Base-by-base conservation (phyloP, 2,113 vertebrate genomes). In the Strigops habroptila region DNA sequence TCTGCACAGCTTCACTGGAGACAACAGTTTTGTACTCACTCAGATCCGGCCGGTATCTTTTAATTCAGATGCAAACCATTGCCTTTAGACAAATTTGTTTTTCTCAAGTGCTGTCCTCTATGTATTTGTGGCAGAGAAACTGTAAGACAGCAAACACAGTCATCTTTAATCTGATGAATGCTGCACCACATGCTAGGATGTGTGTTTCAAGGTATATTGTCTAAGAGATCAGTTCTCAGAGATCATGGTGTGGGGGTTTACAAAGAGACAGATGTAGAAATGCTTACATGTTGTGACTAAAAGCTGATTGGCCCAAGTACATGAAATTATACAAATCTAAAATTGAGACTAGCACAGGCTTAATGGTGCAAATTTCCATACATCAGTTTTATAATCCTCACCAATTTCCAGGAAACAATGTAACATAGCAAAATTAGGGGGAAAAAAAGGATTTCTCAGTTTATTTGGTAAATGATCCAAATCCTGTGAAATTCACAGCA, bases 161-260 rank as follows among this genome's bases (percentile, higher is more conserved):
- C 85, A n/a, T 91, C 93, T 94, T 91, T 95, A 59, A 88, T 92
- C 93, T 87, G 77, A 74, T 18, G 31, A 14, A 31, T n/a, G 51
- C 67, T 88, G 70, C 78, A 46, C 63, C 46, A 41, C 79, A 83
- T 73, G 12, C 82, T 55, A 94, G 82, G 74, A 31, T 90, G 44
- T 65, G 63, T 94, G 65, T 92, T 97, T 95, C 85, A 64, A 51
- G 70, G 75, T 86, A 27, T 76, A 77, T 48, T 90, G 84, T 95
- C 94, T 97, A 91, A 60, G 49, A 93, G 18, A 90, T 83, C 59
- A 65, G 71, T 85, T 96, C 86, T 95, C 94, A 70, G 92, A 93
- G 81, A 89, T 35, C 30, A 4, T n/a, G 55, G 48, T 67, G 9
- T 19, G 73, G 71, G 46, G 33, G 41, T 44, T 95, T 96, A 71